These are phyloP conservation scores for Ectemnius cavifrons DNA, from an alignment of 2,888 invertebrate genomes.

Conservation along the genomic window DNA sequence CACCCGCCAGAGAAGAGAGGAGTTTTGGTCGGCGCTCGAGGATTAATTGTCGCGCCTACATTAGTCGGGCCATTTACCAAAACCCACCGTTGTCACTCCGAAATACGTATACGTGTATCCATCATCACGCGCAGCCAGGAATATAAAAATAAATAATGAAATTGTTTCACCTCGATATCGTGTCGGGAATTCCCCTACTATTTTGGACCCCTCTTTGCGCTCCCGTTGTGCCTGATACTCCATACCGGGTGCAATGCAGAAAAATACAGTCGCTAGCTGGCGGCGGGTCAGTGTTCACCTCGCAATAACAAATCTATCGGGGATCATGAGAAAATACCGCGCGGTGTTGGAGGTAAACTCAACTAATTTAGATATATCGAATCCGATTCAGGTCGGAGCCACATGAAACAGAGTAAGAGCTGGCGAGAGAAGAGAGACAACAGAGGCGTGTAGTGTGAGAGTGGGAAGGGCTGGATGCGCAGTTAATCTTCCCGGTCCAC, in stretches of 20 bases:
- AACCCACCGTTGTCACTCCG: too few relatives aligned
- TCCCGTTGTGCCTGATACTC: background rate
- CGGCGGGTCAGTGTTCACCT: slow-evolving; percentile 15
- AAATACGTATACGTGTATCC: background rate
- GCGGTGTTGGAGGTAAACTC: slow-evolving; percentile 36
- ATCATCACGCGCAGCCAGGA: background rate
- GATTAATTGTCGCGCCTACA: too few relatives aligned
- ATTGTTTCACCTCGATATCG: slow-evolving; percentile 6
- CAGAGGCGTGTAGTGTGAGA: slow-evolving; percentile 41
- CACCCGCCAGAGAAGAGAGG: too few relatives aligned
- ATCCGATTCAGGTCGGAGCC: slow-evolving; percentile 21
- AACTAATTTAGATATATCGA: slow-evolving; percentile 58
- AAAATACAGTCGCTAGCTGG: background rate
- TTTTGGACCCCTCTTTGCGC: background rate
- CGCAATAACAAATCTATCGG: slow-evolving; percentile 44
- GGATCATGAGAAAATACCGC: slow-evolving; percentile 40
- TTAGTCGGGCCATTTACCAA: too few relatives aligned
- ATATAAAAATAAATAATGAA: slow-evolving; percentile 11
- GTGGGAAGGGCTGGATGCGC: slow-evolving; percentile 46
- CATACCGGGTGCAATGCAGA: too few relatives aligned
- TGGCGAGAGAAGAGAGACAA: slow-evolving; percentile 35
- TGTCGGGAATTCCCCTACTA: background rate
- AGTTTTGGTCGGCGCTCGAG: too few relatives aligned
- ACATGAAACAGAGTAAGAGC: slow-evolving; percentile 20
- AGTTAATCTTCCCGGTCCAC: slow-evolving; percentile 75